These are phyloP conservation scores for Rhopalosiphum maidis DNA, from an alignment of 1,140 invertebrate species.

Conservation along the genomic window DNA sequence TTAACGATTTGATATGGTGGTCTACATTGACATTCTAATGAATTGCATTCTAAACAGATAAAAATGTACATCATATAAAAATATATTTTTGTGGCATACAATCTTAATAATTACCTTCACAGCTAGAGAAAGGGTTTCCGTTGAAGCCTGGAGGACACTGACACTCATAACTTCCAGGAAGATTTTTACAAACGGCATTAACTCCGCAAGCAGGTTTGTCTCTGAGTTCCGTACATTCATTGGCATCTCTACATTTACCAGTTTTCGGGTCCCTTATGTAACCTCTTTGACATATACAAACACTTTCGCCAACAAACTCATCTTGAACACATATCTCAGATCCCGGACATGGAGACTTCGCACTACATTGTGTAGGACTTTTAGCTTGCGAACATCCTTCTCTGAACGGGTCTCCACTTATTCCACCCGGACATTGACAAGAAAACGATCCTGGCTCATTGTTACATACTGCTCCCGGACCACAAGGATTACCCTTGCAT, in stretches of 20 bases:
- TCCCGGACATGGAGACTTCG: constrained; percentile 76
- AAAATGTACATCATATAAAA: neutral
- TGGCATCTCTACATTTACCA: constrained; percentile 82
- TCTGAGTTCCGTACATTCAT: constrained; percentile 81
- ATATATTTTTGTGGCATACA: neutral
- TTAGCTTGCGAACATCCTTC: constrained; percentile 70
- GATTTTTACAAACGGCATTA: constrained; percentile 89
- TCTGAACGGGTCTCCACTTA: constrained; percentile 74
- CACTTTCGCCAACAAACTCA: constrained; percentile 73
- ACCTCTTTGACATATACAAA: constrained; percentile 87
- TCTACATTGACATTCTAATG: constrained; percentile 83
- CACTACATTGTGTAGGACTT: constrained; percentile 72
- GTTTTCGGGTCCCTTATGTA: constrained; percentile 76
- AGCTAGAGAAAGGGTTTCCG: constrained; percentile 86
- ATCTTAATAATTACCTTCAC: constrained; percentile 69
- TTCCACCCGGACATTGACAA: constrained; percentile 83
- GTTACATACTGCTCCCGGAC: constrained; percentile 81
- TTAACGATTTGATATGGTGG: constrained; percentile 83
- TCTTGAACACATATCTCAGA: constrained; percentile 86
- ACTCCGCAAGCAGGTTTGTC: constrained; percentile 81
- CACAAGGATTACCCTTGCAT: constrained; percentile 79
- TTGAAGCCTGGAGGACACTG: constrained; percentile 85
- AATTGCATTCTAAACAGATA: constrained; percentile 73
- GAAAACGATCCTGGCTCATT: constrained; percentile 85
- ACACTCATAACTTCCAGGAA: constrained; percentile 93